Evolutionary conservation across 2,888 invertebrate genomes (phyloP).

Genomic region (Tetranychus piercei): DNA sequence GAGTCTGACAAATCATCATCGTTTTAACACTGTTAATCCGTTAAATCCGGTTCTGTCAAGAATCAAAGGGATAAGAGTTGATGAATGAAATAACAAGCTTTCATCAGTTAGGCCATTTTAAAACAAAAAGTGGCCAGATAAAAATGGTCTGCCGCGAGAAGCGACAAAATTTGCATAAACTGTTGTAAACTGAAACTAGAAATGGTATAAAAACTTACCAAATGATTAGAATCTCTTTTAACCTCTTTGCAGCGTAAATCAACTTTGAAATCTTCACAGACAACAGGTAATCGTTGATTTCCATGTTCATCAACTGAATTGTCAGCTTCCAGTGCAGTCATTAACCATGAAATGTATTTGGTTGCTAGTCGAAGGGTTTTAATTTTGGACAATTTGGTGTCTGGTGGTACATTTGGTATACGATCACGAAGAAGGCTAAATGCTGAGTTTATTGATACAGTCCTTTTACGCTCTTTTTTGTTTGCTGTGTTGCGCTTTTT

Average conservation of each 20-base stretch:
- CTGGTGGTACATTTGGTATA: conserved; percentile 86
- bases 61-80: no score
- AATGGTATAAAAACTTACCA: background rate
- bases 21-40: no score
- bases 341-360: conserved; percentile 75
- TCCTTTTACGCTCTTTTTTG: conserved; percentile 76
- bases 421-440: conserved; percentile 77
- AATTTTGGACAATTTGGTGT: conserved; percentile 83
- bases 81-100: no score
- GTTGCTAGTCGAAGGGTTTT: conserved; percentile 83
- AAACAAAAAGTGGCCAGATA: no score
- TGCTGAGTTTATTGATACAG: conserved; percentile 83
- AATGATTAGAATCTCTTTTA: background rate
- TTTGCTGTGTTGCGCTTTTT: conserved; percentile 74
- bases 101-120: no score
- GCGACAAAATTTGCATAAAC: background rate
- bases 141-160: background rate
- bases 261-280: conserved; percentile 14
- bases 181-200: background rate
- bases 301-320: background rate
- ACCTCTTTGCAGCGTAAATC: conserved; percentile 11
- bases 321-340: conserved; percentile 48
- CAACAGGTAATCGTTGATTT: background rate
- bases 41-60: no score
- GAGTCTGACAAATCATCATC: no score